Base-by-base conservation (phyloP, 2,888 invertebrate genomes). In the Volucella inanis region DNA sequence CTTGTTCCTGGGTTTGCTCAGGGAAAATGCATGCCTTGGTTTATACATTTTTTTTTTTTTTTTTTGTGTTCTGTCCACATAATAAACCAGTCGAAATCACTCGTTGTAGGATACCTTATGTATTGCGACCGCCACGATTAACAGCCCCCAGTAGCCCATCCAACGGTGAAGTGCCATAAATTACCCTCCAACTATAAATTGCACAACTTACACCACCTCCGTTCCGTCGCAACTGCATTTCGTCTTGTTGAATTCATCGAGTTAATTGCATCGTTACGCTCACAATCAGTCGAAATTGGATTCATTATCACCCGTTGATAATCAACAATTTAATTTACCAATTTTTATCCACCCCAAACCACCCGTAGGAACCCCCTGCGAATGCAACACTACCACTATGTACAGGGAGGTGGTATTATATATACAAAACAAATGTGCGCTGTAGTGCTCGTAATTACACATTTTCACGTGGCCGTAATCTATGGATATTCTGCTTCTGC, bases 311-410 rank as follows among this genome's bases (percentile, higher is more conserved):
- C 52, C 74, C 70, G 79, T 79, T 75, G 79, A 75, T 79, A 83
- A 79, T 84, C 83, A 84, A 84, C 79, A 70, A 75, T 84, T 84
- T 84, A 84, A 84, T 79, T 84, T 70, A 74, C 64, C 72, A 74
- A 54, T 47, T 50, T 4, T 38, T 12, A 43, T 52, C 39, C 31
- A 22, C 14, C 15, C 12, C 38, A 8, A 10, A 41, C 22, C 39
- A n/a, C n/a, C 9, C 11, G 18, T 39, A 12, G 14, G 18, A 18
- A 4, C n/a, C n/a, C 11, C 10, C 49, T 15, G 1, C 12, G 8
- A n/a, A 8, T 3, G 10, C 14, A 14, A 18, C 10, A 31, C 12
- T n/a, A 31, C 12, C n/a, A n/a, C 38, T 55, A 31, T 3, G 3
- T 3, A 22, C n/a, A 12, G 18, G 9, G 1, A 18, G 15, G 14